phyloP scores from a whole-genome alignment of 1,140 invertebrate species.

The Drosophila novamexicana region DNA sequence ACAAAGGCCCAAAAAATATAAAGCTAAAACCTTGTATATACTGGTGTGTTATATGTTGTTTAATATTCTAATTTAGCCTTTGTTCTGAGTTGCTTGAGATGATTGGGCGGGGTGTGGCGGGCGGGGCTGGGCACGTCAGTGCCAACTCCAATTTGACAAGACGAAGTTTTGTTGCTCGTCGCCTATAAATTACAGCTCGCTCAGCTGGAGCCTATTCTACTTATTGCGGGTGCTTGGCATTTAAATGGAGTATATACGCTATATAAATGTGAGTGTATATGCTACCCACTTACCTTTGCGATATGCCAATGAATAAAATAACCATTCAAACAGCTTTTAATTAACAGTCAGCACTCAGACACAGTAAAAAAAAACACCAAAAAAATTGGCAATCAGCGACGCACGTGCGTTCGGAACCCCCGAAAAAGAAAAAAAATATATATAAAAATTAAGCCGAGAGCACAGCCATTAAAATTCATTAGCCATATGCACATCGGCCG shows the following conservation, averaged over 20 bases:
- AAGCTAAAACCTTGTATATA: conserved; percentile 35
- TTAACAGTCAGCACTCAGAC: conserved; percentile 48
- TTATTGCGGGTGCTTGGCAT: conserved; percentile 54
- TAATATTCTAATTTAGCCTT: conserved; percentile 60
- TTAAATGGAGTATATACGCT: conserved; percentile 37
- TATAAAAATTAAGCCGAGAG: conserved; percentile 26
- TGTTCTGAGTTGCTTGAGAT: conserved; percentile 32
- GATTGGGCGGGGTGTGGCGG: not conserved
- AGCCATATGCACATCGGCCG: conserved; percentile 38
- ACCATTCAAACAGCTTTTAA: conserved; percentile 56
- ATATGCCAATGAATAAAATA: conserved; percentile 49
- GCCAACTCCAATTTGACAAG: conserved; percentile 50
- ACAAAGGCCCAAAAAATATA: conserved; percentile 37
- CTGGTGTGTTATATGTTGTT: conserved; percentile 42
- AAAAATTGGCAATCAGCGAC: conserved; percentile 27
- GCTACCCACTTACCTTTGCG: conserved; percentile 23
- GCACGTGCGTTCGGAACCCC: conserved; percentile 40
- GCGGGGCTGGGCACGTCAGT: not conserved
- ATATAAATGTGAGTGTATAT: conserved; percentile 7
- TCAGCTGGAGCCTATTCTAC: conserved; percentile 37
- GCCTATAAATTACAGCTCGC: conserved; percentile 48
- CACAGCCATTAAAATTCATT: conserved; percentile 57
- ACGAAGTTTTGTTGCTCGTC: conserved; percentile 35
- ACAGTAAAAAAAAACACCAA: not conserved
- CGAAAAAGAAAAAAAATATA: not conserved